phyloP scores from a whole-genome alignment of 2,888 invertebrate genomes.

The Ctena decussata region DNA sequence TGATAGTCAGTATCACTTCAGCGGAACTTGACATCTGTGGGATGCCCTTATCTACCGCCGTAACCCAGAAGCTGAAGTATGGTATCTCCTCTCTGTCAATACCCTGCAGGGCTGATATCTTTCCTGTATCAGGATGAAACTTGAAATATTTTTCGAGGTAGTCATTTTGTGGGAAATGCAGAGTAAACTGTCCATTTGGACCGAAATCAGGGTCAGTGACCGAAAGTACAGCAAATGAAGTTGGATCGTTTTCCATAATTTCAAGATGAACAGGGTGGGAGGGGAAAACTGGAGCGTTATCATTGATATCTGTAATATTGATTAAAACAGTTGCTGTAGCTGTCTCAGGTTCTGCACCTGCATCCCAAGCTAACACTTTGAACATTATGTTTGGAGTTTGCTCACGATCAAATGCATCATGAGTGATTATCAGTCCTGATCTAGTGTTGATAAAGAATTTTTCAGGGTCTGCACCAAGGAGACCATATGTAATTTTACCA shows the following conservation, averaged over 20 bases:
- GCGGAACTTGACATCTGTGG: conserved; percentile 93
- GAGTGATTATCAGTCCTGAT: conserved; percentile 94
- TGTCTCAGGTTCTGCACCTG: conserved; percentile 91
- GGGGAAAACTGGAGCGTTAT: conserved; percentile 97
- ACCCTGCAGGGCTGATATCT: conserved; percentile 94
- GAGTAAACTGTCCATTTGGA: conserved; percentile 92
- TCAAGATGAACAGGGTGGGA: conserved; percentile 96
- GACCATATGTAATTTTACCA: conserved; percentile 88
- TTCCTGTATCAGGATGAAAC: conserved; percentile 92
- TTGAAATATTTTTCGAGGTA: conserved; percentile 88
- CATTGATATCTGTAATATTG: conserved; percentile 97
- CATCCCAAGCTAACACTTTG: conserved; percentile 94
- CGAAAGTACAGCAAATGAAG: conserved; percentile 95
- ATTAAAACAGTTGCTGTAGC: conserved; percentile 90
- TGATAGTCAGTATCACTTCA: conserved; percentile 96
- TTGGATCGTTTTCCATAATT: conserved; percentile 95
- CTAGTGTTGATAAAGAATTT: conserved; percentile 95
- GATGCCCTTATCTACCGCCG: conserved; percentile 92
- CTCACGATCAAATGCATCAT: conserved; percentile 94
- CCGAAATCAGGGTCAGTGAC: conserved; percentile 97
- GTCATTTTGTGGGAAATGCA: conserved; percentile 62
- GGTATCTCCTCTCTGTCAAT: conserved; percentile 95
- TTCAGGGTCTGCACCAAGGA: conserved; percentile 90
- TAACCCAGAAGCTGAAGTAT: conserved; percentile 94
- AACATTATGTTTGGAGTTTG: conserved; percentile 96